A percentile compares a stretch with the other conserved stretches of the same genome.
Conservation (phyloP, 2,888 invertebrate species). For the Fabriciana adippe region DNA sequence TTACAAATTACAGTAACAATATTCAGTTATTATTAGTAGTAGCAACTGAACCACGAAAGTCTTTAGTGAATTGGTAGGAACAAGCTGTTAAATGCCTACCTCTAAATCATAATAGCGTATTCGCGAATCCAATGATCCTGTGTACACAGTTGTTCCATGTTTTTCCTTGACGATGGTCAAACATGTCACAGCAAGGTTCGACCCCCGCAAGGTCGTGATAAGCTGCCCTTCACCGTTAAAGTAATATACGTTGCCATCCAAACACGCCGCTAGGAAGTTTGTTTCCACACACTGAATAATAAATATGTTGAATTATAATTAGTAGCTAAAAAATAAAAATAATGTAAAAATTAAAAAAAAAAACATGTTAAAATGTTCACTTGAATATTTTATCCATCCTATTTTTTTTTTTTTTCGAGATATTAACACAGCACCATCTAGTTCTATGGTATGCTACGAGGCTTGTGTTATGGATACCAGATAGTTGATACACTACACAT, state of each 20-base stretch:
- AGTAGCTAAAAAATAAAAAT: background rate
- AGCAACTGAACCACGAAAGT: too few relatives aligned
- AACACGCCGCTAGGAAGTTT: conserved; percentile 84
- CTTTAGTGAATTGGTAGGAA: too few relatives aligned
- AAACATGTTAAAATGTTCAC: too few relatives aligned
- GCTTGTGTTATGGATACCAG: too few relatives aligned
- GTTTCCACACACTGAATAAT: conserved; percentile 81
- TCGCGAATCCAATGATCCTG: conserved; percentile 84
- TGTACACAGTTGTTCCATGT: conserved; percentile 79
- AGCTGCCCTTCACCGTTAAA: conserved; percentile 81
- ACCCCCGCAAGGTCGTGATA: conserved; percentile 80
- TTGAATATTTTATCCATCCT: too few relatives aligned
- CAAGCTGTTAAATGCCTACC: conserved; percentile 51
- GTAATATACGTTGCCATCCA: conserved; percentile 84
- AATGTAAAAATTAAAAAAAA: too few relatives aligned
- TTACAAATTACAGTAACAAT: too few relatives aligned
- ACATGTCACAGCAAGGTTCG: conserved; percentile 84
- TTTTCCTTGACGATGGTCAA: conserved; percentile 78
- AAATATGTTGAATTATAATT: conserved; percentile 30
- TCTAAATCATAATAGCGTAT: conserved; percentile 83
- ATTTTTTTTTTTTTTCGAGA: too few relatives aligned
- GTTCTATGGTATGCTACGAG: too few relatives aligned
- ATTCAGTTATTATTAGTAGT: too few relatives aligned
- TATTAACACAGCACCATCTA: too few relatives aligned
- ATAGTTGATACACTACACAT: too few relatives aligned